A percentile compares a stretch with the other conserved stretches of the same genome.
Evolutionary conservation across 2,888 invertebrate genomes (phyloP).

Genomic region (Spodoptera picta): DNA sequence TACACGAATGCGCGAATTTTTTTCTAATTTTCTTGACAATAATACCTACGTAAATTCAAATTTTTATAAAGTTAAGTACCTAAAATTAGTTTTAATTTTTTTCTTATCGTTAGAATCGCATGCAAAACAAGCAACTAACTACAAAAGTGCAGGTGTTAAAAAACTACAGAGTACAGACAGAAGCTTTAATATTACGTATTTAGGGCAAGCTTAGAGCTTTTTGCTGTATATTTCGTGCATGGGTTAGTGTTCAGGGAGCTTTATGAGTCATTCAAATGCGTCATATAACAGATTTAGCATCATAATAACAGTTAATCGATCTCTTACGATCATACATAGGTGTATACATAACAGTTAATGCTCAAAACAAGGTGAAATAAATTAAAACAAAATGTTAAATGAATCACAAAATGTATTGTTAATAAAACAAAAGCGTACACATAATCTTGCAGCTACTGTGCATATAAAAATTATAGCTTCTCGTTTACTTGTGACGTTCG

Average conservation of each 20-base stretch:
- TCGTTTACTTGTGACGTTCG: conserved; percentile 89
- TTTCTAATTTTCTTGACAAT: not conserved
- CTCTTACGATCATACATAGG: conserved; percentile 51
- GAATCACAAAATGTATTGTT: conserved; percentile 83
- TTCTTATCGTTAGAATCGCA: conserved; percentile 9
- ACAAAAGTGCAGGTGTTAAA: conserved; percentile 47
- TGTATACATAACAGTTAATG: conserved; percentile 59
- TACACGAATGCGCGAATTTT: not conserved
- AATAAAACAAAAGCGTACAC: conserved; percentile 82
- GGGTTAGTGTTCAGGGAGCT: conserved; percentile 61
- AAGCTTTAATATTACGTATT: conserved; percentile 56
- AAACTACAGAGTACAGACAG: conserved; percentile 22
- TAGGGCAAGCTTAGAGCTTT: conserved; percentile 55
- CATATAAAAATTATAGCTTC: conserved; percentile 80
- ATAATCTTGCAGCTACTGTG: conserved; percentile 83
- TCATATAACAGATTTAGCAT: conserved; percentile 68
- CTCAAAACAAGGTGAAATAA: conserved; percentile 68
- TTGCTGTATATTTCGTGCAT: conserved; percentile 69
- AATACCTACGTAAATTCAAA: not conserved
- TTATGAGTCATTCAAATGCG: conserved; percentile 78
- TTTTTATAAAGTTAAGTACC: not conserved
- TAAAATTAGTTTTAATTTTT: not conserved
- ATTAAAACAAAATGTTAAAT: conserved; percentile 84
- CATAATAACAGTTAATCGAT: conserved; percentile 66
- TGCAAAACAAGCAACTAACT: conserved; percentile 57